Conservation (phyloP, 1,140 invertebrate species). For the Pygmarrhopalites habei region DNA sequence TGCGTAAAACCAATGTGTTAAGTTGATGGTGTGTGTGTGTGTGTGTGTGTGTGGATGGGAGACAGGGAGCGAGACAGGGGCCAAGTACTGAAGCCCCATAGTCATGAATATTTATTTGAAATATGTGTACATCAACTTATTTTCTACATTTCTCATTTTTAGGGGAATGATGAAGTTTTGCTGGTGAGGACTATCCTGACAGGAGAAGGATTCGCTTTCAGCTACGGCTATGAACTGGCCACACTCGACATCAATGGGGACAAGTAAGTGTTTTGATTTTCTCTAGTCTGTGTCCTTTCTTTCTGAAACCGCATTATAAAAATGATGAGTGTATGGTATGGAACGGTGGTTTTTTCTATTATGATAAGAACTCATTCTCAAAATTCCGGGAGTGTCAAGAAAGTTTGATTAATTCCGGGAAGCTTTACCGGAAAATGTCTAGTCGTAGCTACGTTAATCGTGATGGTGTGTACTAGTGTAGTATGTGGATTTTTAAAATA, state of each 20-base stretch:
- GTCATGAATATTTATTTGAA: not conserved
- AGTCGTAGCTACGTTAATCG: no score
- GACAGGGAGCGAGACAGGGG: not conserved
- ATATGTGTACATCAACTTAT: not conserved
- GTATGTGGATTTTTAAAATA: no score
- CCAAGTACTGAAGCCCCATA: not conserved
- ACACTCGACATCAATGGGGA: conserved; percentile 80
- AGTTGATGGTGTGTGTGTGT: not conserved
- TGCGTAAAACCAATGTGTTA: no score
- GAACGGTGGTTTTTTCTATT: no score
- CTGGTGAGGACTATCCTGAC: conserved; percentile 57
- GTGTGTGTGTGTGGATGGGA: not conserved
- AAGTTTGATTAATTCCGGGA: no score
- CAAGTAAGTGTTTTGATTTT: conserved; percentile 50
- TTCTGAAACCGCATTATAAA: no score
- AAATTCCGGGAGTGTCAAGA: no score
- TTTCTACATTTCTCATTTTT: not conserved
- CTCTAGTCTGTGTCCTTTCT: not conserved
- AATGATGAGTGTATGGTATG: no score
- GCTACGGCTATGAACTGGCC: conserved; percentile 79
- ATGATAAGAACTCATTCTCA: no score
- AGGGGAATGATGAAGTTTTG: conserved; percentile 42
- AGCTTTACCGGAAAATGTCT: no score
- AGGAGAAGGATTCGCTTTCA: conserved; percentile 79
- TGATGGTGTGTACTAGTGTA: no score